Percentiles rank a stretch among this genome's conserved stretches.
Evolutionary conservation across 2,888 invertebrate species (phyloP).

Genomic region (Camptogramma bilineatum): DNA sequence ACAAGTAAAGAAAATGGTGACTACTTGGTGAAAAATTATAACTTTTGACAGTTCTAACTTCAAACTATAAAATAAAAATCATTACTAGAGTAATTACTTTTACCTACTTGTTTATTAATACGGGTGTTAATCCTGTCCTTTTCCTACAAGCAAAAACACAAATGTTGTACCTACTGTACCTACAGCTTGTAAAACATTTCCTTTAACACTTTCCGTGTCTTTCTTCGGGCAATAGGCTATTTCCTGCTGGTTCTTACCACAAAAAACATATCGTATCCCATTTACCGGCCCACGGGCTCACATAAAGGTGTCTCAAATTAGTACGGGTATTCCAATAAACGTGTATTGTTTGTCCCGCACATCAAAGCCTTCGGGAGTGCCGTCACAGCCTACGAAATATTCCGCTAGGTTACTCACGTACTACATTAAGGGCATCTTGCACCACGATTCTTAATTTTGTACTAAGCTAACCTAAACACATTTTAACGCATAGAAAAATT

Average conservation of each 20-base stretch:
- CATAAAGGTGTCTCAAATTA: constrained; percentile 39
- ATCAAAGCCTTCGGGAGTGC: constrained; percentile 28
- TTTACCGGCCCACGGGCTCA: constrained; percentile 25
- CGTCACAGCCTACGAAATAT: background rate
- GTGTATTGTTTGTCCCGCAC: constrained; percentile 33
- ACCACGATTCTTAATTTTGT: too few relatives aligned
- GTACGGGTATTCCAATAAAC: constrained; percentile 34
- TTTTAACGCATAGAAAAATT: too few relatives aligned
- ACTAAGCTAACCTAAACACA: too few relatives aligned
- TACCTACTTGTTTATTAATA: too few relatives aligned
- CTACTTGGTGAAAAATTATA: too few relatives aligned
- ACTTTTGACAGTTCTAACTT: too few relatives aligned
- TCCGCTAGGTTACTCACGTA: constrained; percentile 4
- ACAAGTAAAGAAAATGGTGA: too few relatives aligned
- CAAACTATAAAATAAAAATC: too few relatives aligned
- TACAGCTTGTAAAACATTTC: background rate
- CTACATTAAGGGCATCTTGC: too few relatives aligned
- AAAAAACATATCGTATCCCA: constrained; percentile 28
- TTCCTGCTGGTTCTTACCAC: constrained; percentile 25
- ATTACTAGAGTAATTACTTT: too few relatives aligned
- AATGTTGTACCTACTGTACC: background rate
- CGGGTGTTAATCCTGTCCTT: background rate
- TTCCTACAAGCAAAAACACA: background rate
- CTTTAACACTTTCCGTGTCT: constrained; percentile 3
- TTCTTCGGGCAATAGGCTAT: constrained; percentile 6